These are phyloP conservation scores for Diprion similis DNA, from an alignment of 1,140 invertebrate genomes.

Conservation along the genomic window DNA sequence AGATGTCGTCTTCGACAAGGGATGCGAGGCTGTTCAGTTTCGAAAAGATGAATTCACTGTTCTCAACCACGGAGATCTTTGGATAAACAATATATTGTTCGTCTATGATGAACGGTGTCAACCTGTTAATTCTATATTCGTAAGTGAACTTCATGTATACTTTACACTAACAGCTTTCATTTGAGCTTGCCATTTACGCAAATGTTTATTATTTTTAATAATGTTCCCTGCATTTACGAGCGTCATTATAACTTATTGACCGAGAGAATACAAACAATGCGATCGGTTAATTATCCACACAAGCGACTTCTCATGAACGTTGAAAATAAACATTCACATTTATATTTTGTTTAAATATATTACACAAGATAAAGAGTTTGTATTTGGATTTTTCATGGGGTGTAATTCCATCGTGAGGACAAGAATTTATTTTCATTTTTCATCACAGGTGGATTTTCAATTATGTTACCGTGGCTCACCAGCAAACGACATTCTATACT, in stretches of 20 bases:
- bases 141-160: constrained; percentile 44
- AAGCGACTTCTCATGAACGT: no score
- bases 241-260: no score
- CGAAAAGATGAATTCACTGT: constrained; percentile 63
- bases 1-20: constrained; percentile 41
- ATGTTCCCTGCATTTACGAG: no score
- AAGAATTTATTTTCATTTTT: constrained; percentile 22
- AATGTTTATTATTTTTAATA: no score
- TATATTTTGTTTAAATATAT: not conserved
- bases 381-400: not conserved
- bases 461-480: constrained; percentile 56
- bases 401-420: no score
- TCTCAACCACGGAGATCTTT: constrained; percentile 71
- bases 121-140: constrained; percentile 63
- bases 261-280: no score
- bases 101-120: constrained; percentile 59
- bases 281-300: no score
- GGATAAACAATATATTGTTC: constrained; percentile 74
- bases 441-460: constrained; percentile 65
- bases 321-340: not conserved
- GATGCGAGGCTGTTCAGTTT: constrained; percentile 34
- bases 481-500: constrained; percentile 62
- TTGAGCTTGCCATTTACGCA: no score
- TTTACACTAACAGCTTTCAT: not conserved
- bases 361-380: not conserved